Evolutionary conservation across 2,113 vertebrate genomes (phyloP).

Genomic region (Sisor rabdophorus): DNA sequence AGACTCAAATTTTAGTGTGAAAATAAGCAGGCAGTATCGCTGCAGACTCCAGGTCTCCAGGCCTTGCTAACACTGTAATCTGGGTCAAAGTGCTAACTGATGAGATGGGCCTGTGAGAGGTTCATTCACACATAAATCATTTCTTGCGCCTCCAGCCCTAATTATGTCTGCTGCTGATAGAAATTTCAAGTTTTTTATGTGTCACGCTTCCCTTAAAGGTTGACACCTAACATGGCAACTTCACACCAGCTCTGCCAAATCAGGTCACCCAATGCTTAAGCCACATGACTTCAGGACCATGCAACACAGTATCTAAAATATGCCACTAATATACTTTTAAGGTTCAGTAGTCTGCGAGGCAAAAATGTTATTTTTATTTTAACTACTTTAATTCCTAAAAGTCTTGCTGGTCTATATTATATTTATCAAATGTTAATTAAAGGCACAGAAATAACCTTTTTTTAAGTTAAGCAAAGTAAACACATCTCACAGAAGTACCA

Average conservation of each 20-base stretch:
- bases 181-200: constrained; percentile 38
- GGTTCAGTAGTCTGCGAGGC: neutral
- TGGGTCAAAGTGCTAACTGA: constrained; percentile 69
- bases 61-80: constrained; percentile 60
- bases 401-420: neutral
- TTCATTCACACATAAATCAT: constrained; percentile 51
- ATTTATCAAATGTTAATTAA: neutral
- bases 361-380: neutral
- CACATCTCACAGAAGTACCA: neutral
- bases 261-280: constrained; percentile 17
- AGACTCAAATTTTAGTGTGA: constrained; percentile 40
- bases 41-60: constrained; percentile 43
- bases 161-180: constrained; percentile 48
- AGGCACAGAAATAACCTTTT: neutral
- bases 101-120: constrained; percentile 57
- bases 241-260: constrained; percentile 7
- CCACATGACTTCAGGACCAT: neutral
- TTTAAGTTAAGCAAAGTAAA: neutral
- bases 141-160: constrained; percentile 52
- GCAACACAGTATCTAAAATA: neutral
- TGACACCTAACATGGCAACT: constrained; percentile 33
- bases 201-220: constrained; percentile 47
- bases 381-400: neutral
- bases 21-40: constrained; percentile 43
- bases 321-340: constrained; percentile 7